Conservation (phyloP, 2,888 invertebrate species). For the Drosophila mercatorum region DNA sequence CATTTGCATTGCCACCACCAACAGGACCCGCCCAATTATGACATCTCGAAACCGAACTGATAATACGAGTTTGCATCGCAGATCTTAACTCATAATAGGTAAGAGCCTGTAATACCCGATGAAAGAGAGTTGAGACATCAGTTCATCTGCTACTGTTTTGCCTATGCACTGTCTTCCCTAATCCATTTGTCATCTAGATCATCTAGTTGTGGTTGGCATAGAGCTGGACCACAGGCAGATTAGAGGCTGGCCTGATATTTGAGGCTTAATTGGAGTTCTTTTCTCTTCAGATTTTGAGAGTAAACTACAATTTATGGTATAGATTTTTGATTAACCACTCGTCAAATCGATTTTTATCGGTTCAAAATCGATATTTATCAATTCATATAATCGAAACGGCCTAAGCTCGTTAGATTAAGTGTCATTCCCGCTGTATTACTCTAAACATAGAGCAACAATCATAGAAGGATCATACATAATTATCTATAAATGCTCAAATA, state of each 20-base stretch:
- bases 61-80: conserved; percentile 13
- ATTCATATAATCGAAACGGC: no score
- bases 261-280: background rate
- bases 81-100: conserved; percentile 32
- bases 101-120: conserved; percentile 18
- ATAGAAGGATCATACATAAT: no score
- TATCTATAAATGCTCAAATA: no score
- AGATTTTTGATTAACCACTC: no score
- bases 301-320: background rate
- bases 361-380: background rate
- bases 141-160: conserved; percentile 5
- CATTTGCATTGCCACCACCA: conserved; percentile 49
- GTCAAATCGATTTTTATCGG: background rate
- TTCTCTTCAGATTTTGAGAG: background rate
- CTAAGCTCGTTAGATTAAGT: no score
- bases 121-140: conserved; percentile 6
- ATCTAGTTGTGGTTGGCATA: conserved; percentile 1
- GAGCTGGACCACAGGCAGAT: background rate
- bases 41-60: conserved; percentile 24
- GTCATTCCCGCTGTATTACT: no score
- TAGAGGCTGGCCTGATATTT: background rate
- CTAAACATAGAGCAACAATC: no score
- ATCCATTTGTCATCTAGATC: conserved; percentile 21
- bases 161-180: conserved; percentile 3
- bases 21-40: conserved; percentile 39